Conservation (phyloP, 2,113 vertebrate species). For the Eptesicus fuscus region DNA sequence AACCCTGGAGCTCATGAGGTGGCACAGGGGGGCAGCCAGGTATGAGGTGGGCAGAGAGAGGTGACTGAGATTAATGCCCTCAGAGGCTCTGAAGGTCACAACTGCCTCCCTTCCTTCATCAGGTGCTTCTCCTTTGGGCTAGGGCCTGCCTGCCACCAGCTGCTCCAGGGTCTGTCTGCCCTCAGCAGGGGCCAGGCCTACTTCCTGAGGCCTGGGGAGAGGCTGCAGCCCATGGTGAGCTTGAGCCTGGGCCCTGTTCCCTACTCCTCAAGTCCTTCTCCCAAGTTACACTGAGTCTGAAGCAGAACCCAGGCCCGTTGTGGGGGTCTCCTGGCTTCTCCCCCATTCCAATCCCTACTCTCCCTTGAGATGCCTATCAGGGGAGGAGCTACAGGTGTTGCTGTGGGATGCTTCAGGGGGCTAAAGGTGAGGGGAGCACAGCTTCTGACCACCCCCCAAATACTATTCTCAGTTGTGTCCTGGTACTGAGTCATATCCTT, state of each 20-base stretch:
- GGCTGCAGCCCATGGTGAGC: conserved; percentile 94
- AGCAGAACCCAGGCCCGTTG: background rate
- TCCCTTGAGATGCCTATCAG: background rate
- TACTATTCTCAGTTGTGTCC: background rate
- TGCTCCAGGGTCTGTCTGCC: conserved; percentile 89
- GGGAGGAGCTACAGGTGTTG: background rate
- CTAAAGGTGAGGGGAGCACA: background rate
- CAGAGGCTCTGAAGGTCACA: background rate
- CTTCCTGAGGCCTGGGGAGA: conserved; percentile 87
- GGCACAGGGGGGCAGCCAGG: conserved; percentile 90
- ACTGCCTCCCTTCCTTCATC: background rate
- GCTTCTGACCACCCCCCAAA: background rate
- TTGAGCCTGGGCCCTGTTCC: conserved; percentile 38
- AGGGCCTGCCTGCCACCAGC: conserved; percentile 83
- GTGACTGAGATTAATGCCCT: background rate
- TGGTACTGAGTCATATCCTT: background rate
- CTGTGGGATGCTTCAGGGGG: background rate
- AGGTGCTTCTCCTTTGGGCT: conserved; percentile 93
- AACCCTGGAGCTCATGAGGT: conserved; percentile 90
- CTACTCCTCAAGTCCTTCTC: background rate
- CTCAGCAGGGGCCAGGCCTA: conserved; percentile 89
- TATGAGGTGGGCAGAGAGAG: conserved; percentile 62
- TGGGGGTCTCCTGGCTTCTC: background rate
- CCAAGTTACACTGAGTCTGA: background rate
- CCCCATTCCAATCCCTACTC: background rate